Base-by-base conservation (phyloP, 2,797 vertebrate genomes). In the Salmo trutta region DNA sequence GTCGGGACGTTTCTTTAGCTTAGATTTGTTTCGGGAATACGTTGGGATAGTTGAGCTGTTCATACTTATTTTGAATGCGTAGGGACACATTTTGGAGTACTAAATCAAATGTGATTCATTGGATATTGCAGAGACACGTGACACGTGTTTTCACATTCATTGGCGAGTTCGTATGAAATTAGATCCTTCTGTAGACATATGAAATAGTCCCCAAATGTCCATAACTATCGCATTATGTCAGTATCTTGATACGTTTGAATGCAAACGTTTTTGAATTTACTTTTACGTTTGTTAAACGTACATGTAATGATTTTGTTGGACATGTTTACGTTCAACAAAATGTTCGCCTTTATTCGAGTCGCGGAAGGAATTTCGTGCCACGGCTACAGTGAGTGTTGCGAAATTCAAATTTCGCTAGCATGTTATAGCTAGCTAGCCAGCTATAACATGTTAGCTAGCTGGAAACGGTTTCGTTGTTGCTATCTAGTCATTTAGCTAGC, bases 91-190 rank as follows among this genome's bases (percentile, higher is more conserved):
- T 47, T 47, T 47, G 10, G 10, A 47, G 41, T 10, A 12, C 10
- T 47, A 47, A 14, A 47, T 14, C 10, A 47, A 47, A 47, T 47
- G 41, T 47, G 41, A 19, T 15, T 78, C 41, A 87, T 85, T 89
- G 86, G 86, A 8, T 27, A 27, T 31, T 56, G 77, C 6, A 0
- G 33, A 72, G 15, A 41, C 93, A 93, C 86, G 87, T 90, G 91
- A 74, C 51, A 5, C 0, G 0, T 0, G 1, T 21, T 69, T 29
- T 47, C 24, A 33, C 17, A 16, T 80, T n/a, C 71, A 75, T 95
- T 95, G 93, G 94, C 33, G 76, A 71, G 83, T 95, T 95, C 90
- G 87, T 92, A 94, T 87, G 80, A 77, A 84, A 84, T 65, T 24
- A 90, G 87, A 83, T 83, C 88, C 79, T n/a, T 56, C 41, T 47